phyloP scores from a whole-genome alignment of 2,113 vertebrate species.

The Sinosuthora webbiana region DNA sequence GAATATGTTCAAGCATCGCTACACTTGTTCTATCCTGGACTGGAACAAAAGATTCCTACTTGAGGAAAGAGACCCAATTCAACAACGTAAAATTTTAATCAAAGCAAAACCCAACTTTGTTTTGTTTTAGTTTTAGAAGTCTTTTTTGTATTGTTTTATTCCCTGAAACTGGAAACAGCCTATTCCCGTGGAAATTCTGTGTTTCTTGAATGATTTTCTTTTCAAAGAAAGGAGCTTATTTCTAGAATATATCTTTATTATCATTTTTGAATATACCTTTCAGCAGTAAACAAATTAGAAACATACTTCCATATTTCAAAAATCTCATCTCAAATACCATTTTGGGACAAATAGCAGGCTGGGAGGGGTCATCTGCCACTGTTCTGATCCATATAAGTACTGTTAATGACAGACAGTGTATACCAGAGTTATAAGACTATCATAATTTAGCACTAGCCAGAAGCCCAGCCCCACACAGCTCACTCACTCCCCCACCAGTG shows the following conservation, averaged over 20 bases:
- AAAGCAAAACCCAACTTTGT: not conserved
- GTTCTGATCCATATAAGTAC: accelerated
- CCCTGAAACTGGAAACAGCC: not conserved
- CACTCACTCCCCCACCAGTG: not conserved
- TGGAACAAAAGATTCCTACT: not conserved
- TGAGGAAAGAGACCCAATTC: not conserved
- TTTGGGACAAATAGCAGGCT: not conserved
- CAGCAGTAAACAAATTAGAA: not conserved
- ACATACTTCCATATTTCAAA: not conserved
- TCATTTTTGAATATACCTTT: not conserved
- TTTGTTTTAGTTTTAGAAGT: not conserved
- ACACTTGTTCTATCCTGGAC: not conserved
- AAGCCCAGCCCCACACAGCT: not conserved
- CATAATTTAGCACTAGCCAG: not conserved
- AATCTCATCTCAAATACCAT: not conserved
- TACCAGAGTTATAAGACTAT: not conserved
- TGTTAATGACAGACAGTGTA: accelerated
- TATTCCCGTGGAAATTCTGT: not conserved
- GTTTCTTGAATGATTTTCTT: not conserved
- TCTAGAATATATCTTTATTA: not conserved
- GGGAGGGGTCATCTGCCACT: not conserved
- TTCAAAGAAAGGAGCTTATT: not conserved
- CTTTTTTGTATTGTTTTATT: not conserved
- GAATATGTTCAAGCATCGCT: not conserved
- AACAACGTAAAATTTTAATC: not conserved